phyloP scores from a whole-genome alignment of 2,797 vertebrate species.

The Picus viridis region DNA sequence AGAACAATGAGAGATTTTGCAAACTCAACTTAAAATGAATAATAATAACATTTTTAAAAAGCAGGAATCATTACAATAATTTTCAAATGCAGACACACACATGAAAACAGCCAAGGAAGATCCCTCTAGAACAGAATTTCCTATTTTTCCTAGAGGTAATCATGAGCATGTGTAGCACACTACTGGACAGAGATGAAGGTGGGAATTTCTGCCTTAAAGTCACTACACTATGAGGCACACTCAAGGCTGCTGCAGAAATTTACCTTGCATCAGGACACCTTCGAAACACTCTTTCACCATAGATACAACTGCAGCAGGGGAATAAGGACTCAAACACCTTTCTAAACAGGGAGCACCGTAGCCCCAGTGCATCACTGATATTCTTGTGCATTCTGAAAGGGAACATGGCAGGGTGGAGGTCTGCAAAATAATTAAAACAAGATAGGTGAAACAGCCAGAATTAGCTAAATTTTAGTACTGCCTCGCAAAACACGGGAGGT shows the following conservation, averaged over 20 bases:
- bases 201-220: neutral
- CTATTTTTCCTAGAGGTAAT: neutral
- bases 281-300: neutral
- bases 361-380: neutral
- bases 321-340: neutral
- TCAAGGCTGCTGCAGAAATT: neutral
- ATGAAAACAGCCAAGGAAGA: neutral
- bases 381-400: neutral
- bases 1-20: slow-evolving; percentile 1
- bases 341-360: neutral
- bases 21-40: neutral
- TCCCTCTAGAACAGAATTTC: neutral
- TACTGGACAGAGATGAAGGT: neutral
- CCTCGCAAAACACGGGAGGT: neutral
- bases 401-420: neutral
- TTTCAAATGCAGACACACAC: slow-evolving; percentile 1
- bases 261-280: neutral
- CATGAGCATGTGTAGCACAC: neutral
- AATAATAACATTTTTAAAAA: neutral
- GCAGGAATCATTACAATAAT: neutral
- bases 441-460: neutral
- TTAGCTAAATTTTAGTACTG: neutral
- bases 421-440: neutral
- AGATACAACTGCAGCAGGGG: neutral
- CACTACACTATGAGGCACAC: neutral